Evolutionary conservation across 2,113 vertebrate species (phyloP), one percentile per base, ranked within the genome.

Genomic region (Heterotilapia buettikoferi): DNA sequence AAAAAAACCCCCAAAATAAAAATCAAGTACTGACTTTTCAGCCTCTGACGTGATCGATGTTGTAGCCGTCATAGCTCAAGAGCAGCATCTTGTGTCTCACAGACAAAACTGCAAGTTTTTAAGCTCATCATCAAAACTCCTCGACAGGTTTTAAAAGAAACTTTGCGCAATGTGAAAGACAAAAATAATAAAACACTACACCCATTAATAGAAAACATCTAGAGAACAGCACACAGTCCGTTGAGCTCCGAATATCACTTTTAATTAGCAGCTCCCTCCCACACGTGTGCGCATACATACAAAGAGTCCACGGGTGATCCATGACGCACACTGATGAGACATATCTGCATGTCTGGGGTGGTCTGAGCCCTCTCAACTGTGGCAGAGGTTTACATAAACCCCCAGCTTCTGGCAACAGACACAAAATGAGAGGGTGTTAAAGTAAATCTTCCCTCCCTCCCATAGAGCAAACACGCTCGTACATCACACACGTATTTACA

Each of bases 51-150:
- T 26, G 5, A 18, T 14, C 38, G 3, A 9, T 45, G 18, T 3
- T 47, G n/a, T 3, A 40, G 73, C 36, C 57, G 53, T 82, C 8
- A 68, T 29, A 88, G 93, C 95, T 93, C 93, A 92, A 95, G 68
- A 93, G 92, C 92, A 90, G 83, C 96, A 94, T 93, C 96, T 95
- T 87, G 95, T 96, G 96, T 91, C 91, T 38, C 53, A 68, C 3
- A 63, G 16, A 61, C 6, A 36, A 45, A 91, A 93, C 73, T 95
- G 83, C 94, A 95, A 50, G 73, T 40, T 5, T 3, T 50, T 78
- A 8, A 78, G 26, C 16, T 57, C 26, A 9, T 33, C 19, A 21
- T 6, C 4, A 40, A 59, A 81, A 18, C 14, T 19, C 7, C 6
- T 36, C n/a, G 1, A 47, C 43, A 3, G 4, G 33, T 84, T 40